Conservation (phyloP, 1,140 invertebrate species). For the Drosophila obscura region DNA sequence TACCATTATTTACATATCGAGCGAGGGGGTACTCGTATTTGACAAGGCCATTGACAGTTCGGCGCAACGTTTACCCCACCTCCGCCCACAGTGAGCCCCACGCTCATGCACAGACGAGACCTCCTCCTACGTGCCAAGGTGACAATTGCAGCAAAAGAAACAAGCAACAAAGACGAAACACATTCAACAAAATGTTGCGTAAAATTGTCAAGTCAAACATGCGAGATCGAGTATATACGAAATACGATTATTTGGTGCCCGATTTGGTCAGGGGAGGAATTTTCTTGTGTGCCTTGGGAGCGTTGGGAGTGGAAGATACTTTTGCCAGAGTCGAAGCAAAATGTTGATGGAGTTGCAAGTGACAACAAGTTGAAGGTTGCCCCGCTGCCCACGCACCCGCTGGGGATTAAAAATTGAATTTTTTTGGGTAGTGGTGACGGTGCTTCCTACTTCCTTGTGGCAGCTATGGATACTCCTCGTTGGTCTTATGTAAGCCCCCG, state of each 20-base stretch:
- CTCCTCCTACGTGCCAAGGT: conserved; percentile 64
- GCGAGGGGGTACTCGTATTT: conserved; percentile 5
- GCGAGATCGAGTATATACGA: not conserved
- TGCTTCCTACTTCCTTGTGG: conserved; percentile 45
- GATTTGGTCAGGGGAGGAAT: no score
- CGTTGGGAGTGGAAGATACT: no score
- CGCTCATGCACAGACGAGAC: not conserved
- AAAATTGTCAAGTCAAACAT: conserved; percentile 51
- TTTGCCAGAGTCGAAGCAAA: no score
- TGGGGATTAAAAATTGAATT: conserved; percentile 2
- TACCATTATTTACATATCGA: conserved; percentile 39
- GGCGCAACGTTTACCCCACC: conserved; percentile 29
- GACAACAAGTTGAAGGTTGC: not conserved
- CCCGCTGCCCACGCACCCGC: not conserved
- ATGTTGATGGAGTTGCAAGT: no score
- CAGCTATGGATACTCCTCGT: not conserved
- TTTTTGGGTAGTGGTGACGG: not conserved
- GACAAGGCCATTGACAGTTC: conserved; percentile 45
- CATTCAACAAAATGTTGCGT: conserved; percentile 48
- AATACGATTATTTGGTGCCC: no score
- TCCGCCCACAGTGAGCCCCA: not conserved
- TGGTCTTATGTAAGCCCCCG: conserved; percentile 41
- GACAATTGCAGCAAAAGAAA: conserved; percentile 49
- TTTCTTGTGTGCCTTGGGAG: no score
- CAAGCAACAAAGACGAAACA: conserved; percentile 5